Evolutionary conservation across 2,113 vertebrate species (phyloP), one percentile per base, ranked within the genome.

Genomic region (Eolophus roseicapilla): DNA sequence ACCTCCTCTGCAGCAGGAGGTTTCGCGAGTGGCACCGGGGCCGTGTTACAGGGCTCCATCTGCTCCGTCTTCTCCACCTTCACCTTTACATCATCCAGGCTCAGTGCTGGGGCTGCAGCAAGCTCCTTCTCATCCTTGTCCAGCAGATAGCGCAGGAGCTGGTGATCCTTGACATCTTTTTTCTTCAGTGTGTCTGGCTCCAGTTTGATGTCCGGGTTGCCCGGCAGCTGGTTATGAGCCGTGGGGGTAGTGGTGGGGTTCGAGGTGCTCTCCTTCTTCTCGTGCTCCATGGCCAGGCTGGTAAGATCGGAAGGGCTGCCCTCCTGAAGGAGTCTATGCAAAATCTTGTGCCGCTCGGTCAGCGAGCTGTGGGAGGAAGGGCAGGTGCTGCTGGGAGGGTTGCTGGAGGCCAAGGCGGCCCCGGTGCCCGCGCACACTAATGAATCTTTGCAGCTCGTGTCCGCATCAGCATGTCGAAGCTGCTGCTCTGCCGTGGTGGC

Each of bases 101-200:
- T 99, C 83, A 99, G 97, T 39, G 98, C 98, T 0, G 99, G 98
- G 71, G 99, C 98, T 53, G 99, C 98, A 4, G 97, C 98, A 86
- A 99, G 95, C 90, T 99, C 99, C 85, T 98, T 98, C 95, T 99
- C 99, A 5, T 99, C 99, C 57, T 99, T 99, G 85, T 99, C 99
- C 75, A 99, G 98, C 35, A 99, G 98, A 89, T 99, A 99, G 12
- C 99, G 98, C 11, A 99, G 98, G 53, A 99, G 98, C 97, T 99
- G 99, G 81, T 99, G 99, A 95, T 99, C 99, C 96, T 99, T 99
- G 33, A 98, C 98, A 12, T 99, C 98, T 83, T 98, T 99, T 82
- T 98, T 98, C 96, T 97, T 97, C 80, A 97, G 96, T 17, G 96
- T 74, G 1, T 98, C 98, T 6, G 93, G 60, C 89, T 98, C 98